Conservation (phyloP, 2,888 invertebrate species). For the Eupithecia abbreviata region DNA sequence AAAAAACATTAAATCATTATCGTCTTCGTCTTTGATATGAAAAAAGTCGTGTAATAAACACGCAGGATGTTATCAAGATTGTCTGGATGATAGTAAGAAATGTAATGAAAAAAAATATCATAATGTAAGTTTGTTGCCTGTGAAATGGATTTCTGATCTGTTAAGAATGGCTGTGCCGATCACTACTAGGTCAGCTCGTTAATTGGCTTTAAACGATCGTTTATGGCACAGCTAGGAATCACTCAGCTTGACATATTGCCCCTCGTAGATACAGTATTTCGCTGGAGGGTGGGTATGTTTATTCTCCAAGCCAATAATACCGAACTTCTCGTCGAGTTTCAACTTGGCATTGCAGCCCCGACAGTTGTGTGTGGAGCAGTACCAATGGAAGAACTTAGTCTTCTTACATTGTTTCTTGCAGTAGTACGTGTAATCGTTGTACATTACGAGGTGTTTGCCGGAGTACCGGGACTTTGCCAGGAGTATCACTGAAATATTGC, state of each 20-base stretch:
- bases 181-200: neutral
- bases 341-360: slow-evolving; percentile 73
- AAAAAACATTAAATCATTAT: neutral
- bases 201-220: neutral
- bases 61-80: neutral
- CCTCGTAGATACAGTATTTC: slow-evolving; percentile 66
- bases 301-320: slow-evolving; percentile 58
- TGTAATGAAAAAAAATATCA: neutral
- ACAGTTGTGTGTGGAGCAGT: slow-evolving; percentile 75
- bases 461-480: slow-evolving; percentile 71
- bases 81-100: neutral
- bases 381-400: slow-evolving; percentile 68
- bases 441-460: slow-evolving; percentile 69
- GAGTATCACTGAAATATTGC: slow-evolving; percentile 61
- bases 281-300: slow-evolving; percentile 69
- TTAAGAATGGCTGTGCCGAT: neutral
- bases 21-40: neutral
- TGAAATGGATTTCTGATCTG: neutral
- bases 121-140: neutral
- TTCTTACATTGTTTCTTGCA: slow-evolving; percentile 71
- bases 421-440: slow-evolving; percentile 73
- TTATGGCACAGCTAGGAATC: slow-evolving; percentile 20
- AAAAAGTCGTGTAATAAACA: neutral
- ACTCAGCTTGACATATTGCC: slow-evolving; percentile 62
- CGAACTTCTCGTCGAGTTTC: slow-evolving; percentile 64